Conservation (phyloP, 2,888 invertebrate genomes). For the Mechanitis messenoides region DNA sequence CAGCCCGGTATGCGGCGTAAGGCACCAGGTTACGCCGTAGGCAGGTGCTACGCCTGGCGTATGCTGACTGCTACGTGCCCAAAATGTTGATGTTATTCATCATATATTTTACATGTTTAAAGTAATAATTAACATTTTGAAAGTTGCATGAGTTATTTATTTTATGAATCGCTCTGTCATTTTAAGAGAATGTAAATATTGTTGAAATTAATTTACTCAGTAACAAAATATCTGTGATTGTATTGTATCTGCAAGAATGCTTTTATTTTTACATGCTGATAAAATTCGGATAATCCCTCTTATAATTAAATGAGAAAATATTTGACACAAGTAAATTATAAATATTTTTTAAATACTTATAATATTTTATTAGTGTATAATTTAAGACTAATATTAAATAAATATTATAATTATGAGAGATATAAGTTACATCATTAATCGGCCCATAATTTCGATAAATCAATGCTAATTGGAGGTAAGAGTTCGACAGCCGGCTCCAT, state of each 20-base stretch:
- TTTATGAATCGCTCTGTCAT: not conserved
- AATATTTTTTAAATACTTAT: no score
- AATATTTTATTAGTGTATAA: not conserved
- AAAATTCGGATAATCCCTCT: not conserved
- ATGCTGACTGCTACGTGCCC: conserved; percentile 28
- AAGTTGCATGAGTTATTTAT: conserved; percentile 6
- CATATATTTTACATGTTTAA: conserved; percentile 2
- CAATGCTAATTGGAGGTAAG: conserved; percentile 72
- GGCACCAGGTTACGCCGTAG: conserved; percentile 55
- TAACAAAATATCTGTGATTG: conserved; percentile 6
- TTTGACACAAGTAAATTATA: not conserved
- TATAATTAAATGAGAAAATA: conserved; percentile 2
- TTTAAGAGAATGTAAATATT: conserved; percentile 12
- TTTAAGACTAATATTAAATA: not conserved
- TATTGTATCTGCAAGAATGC: not conserved
- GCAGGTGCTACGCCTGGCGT: conserved; percentile 50
- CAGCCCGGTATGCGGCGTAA: conserved; percentile 30
- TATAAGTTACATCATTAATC: conserved; percentile 17
- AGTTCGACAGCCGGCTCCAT: conserved; percentile 69
- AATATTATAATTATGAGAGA: not conserved
- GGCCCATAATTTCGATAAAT: conserved; percentile 54
- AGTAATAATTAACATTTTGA: conserved; percentile 2
- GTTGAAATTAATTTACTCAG: conserved; percentile 11
- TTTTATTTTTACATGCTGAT: conserved; percentile 6
- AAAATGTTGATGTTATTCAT: conserved; percentile 24